Conservation (phyloP, 2,113 vertebrate species). For the Paedocypris sp. region DNA sequence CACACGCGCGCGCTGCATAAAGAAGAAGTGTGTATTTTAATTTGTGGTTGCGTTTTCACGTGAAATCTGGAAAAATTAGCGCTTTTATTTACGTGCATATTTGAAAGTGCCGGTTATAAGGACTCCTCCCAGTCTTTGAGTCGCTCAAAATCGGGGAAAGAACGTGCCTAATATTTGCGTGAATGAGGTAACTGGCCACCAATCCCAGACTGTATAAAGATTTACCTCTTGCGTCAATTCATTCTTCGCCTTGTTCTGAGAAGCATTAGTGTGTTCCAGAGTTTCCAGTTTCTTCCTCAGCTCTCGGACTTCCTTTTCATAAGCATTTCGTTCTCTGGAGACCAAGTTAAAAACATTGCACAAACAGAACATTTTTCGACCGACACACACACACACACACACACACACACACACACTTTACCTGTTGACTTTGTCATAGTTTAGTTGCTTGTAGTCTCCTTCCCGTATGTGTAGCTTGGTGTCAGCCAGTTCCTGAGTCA, state of each 20-base stretch:
- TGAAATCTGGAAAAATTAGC: too few relatives aligned
- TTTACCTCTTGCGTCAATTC: conserved; percentile 83
- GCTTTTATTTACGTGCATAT: too few relatives aligned
- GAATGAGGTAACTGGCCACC: too few relatives aligned
- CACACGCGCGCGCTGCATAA: too few relatives aligned
- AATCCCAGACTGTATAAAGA: too few relatives aligned
- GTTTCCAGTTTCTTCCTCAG: conserved; percentile 72
- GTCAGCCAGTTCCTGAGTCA: conserved; percentile 82
- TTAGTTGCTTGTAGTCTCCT: conserved; percentile 83
- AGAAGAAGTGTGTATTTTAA: too few relatives aligned
- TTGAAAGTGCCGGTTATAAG: too few relatives aligned
- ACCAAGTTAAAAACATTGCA: neutral
- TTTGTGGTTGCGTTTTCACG: too few relatives aligned
- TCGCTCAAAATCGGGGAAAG: too few relatives aligned
- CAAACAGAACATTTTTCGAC: too few relatives aligned
- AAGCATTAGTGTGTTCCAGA: conserved; percentile 65
- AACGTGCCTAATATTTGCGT: too few relatives aligned
- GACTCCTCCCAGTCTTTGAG: too few relatives aligned
- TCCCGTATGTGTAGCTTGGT: conserved; percentile 84
- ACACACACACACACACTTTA: conserved; percentile 37
- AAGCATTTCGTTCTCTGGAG: conserved; percentile 75
- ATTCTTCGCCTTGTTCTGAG: conserved; percentile 71
- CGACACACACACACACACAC: neutral
- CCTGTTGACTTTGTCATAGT: conserved; percentile 86
- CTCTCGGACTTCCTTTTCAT: conserved; percentile 74